Conservation (phyloP, 2,888 invertebrate species). For the Caenorhabditis zanzibari region DNA sequence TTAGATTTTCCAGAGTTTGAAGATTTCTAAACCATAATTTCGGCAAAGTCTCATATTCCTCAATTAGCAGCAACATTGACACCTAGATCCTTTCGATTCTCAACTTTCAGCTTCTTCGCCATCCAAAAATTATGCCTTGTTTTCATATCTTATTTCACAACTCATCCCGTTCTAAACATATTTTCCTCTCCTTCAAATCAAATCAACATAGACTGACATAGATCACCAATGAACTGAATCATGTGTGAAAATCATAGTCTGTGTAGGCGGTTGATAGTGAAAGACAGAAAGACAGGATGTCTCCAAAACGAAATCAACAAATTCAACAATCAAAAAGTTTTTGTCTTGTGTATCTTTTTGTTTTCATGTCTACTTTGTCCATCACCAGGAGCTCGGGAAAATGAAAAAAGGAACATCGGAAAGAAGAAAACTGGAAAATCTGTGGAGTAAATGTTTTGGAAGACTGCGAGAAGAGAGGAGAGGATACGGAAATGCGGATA, state of each 20-base stretch:
- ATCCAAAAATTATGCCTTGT: not conserved
- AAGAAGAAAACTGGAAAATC: constrained; percentile 32
- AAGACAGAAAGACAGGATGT: not conserved
- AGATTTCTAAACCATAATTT: too few relatives aligned
- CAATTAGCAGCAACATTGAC: too few relatives aligned
- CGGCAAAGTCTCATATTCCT: too few relatives aligned
- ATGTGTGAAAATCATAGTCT: constrained; percentile 31
- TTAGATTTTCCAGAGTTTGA: too few relatives aligned
- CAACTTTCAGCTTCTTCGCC: not conserved
- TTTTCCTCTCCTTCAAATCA: not conserved
- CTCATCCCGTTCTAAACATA: not conserved
- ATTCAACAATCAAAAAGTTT: not conserved
- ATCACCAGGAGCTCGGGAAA: not conserved
- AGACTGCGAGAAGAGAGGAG: not conserved
- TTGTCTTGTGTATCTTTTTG: not conserved
- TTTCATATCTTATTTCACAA: not conserved
- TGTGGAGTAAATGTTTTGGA: constrained; percentile 21
- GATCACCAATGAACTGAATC: constrained; percentile 33
- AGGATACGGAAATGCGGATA: constrained; percentile 44
- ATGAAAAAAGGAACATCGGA: constrained; percentile 7
- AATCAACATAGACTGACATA: constrained; percentile 15
- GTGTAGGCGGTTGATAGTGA: constrained; percentile 17
- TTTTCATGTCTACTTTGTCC: constrained; percentile 7
- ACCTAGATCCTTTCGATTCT: too few relatives aligned
- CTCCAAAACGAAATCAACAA: not conserved